These are phyloP conservation scores for Acanthopleura granulata DNA, from an alignment of 2,888 invertebrate genomes.

Conservation along the genomic window DNA sequence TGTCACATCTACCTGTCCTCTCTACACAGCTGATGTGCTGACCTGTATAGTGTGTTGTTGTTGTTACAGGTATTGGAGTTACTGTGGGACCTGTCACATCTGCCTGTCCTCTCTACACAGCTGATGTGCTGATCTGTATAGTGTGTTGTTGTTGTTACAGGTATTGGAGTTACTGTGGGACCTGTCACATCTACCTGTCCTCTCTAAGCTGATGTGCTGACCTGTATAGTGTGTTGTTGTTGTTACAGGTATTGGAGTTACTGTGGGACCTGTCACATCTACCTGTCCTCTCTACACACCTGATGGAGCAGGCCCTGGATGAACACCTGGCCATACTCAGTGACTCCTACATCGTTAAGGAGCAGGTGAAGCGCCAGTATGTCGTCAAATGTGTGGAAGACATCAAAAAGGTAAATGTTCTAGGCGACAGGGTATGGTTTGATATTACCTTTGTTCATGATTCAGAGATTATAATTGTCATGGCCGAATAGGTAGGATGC, in stretches of 20 bases:
- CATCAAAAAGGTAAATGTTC: slow-evolving; percentile 67
- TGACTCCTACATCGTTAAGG: slow-evolving; percentile 69
- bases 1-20: slow-evolving; percentile 70
- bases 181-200: slow-evolving; percentile 69
- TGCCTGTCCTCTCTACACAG: slow-evolving; percentile 67
- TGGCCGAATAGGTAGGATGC: too few relatives aligned
- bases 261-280: slow-evolving; percentile 72
- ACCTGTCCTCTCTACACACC: slow-evolving; percentile 66
- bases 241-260: slow-evolving; percentile 68
- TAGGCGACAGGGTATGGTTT: too few relatives aligned
- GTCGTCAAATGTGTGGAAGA: slow-evolving; percentile 71
- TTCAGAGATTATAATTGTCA: too few relatives aligned
- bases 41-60: too few relatives aligned
- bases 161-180: slow-evolving; percentile 72
- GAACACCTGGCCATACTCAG: slow-evolving; percentile 71
- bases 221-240: too few relatives aligned
- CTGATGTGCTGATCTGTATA: slow-evolving; percentile 49
- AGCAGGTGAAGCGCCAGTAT: slow-evolving; percentile 70
- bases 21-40: slow-evolving; percentile 64
- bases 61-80: slow-evolving; percentile 68
- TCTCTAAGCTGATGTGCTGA: slow-evolving; percentile 65
- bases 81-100: slow-evolving; percentile 71
- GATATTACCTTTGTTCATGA: too few relatives aligned
- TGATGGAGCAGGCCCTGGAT: slow-evolving; percentile 70
- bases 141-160: slow-evolving; percentile 42